These are phyloP conservation scores for Osedax fenrisi DNA, from an alignment of 2,888 invertebrate species.

Conservation along the genomic window DNA sequence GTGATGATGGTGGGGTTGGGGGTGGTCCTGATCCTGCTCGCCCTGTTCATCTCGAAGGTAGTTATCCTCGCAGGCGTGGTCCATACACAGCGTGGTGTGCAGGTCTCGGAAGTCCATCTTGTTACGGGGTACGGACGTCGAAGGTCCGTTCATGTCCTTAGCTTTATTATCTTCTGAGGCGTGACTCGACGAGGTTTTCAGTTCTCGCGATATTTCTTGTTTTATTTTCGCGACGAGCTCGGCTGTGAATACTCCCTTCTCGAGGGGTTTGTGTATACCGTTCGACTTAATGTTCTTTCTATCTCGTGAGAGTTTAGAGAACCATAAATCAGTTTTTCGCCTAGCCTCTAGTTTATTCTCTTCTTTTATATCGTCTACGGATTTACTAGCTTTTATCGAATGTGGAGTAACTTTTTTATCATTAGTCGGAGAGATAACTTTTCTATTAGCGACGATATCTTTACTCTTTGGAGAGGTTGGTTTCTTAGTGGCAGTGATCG, in stretches of 20 bases:
- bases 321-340: background rate
- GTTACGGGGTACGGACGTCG: background rate
- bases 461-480: background rate
- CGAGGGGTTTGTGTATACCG: background rate
- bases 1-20: background rate
- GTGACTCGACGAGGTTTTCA: background rate
- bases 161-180: background rate
- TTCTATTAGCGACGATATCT: background rate
- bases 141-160: background rate
- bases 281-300: background rate
- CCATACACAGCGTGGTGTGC: constrained; percentile 8
- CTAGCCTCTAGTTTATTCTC: background rate
- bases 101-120: background rate
- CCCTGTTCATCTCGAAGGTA: background rate
- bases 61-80: constrained; percentile 16
- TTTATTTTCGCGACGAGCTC: background rate
- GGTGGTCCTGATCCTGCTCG: too few species aligned
- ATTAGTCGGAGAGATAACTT: background rate
- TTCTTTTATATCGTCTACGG: background rate
- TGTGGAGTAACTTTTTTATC: background rate
- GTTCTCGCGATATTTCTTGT: too few species aligned
- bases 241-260: background rate
- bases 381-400: background rate
- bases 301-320: background rate
- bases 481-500: background rate